Conservation (phyloP, 2,113 vertebrate genomes). For the Poeciliopsis occidentalis region DNA sequence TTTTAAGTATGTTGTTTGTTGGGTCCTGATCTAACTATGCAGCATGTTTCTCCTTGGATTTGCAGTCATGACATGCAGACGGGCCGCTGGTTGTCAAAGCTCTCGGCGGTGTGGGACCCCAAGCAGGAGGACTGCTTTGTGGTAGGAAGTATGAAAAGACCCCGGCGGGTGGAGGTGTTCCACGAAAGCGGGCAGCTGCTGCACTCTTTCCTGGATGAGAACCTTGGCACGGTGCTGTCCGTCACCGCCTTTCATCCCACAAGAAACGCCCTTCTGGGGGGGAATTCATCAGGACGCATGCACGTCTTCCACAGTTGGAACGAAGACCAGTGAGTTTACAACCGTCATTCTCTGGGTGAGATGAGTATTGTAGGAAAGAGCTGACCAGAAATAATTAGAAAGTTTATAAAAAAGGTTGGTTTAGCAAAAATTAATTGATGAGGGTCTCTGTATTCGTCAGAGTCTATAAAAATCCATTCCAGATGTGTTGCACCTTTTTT, state of each 20-base stretch:
- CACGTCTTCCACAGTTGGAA: constrained; percentile 81
- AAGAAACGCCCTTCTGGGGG: constrained; percentile 81
- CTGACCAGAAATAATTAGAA: no score
- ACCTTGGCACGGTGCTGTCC: constrained; percentile 81
- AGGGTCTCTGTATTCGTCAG: neutral
- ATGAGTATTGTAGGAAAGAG: neutral
- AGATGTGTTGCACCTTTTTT: neutral
- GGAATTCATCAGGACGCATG: constrained; percentile 84
- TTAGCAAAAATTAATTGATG: neutral
- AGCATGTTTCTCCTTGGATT: neutral
- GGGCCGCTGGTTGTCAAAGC: constrained; percentile 82
- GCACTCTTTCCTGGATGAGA: constrained; percentile 76
- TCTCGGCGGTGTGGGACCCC: constrained; percentile 90
- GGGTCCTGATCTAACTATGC: neutral
- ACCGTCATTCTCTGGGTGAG: neutral
- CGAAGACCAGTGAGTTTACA: neutral
- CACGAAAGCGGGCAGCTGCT: constrained; percentile 77
- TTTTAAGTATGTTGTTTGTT: neutral
- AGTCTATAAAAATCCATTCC: neutral
- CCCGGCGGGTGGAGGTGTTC: constrained; percentile 80
- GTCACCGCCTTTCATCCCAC: constrained; percentile 84
- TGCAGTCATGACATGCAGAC: constrained; percentile 82
- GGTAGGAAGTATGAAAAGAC: constrained; percentile 82
- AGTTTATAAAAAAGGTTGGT: neutral
- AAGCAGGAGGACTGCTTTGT: constrained; percentile 86